Evolutionary conservation across 2,888 invertebrate genomes (phyloP).

Genomic region (Folsomia candida): DNA sequence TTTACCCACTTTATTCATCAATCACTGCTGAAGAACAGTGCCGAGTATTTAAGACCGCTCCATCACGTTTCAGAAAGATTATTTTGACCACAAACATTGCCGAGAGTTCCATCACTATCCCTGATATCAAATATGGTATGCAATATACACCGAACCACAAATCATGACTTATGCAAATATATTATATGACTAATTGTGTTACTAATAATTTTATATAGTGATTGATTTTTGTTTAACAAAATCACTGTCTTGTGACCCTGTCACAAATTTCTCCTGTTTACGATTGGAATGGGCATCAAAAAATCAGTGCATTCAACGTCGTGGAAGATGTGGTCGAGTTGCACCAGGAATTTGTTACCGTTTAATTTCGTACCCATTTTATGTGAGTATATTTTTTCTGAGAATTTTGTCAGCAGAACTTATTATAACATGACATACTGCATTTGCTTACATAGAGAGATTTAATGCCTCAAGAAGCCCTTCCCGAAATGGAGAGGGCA

Average conservation of each 20-base stretch:
- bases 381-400: no score
- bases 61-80: constrained; percentile 70
- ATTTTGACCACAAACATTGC: constrained; percentile 89
- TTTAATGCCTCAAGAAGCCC: constrained; percentile 55
- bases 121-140: constrained; percentile 77
- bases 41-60: constrained; percentile 63
- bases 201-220: constrained; percentile 59
- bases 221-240: constrained; percentile 94
- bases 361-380: constrained; percentile 68
- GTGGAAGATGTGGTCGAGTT: constrained; percentile 87
- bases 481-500: constrained; percentile 75
- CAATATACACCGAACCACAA: no score
- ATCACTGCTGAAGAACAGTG: constrained; percentile 75
- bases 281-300: constrained; percentile 84
- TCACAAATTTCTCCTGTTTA: constrained; percentile 75
- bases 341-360: constrained; percentile 78
- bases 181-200: no score
- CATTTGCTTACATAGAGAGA: constrained; percentile 7
- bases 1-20: constrained; percentile 65
- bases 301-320: constrained; percentile 82
- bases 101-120: constrained; percentile 87
- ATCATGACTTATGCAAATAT: no score
- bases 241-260: constrained; percentile 69
- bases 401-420: not conserved
- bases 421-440: constrained; percentile 6